Percentiles rank a stretch among this genome's conserved stretches.
Conservation (phyloP, 2,888 invertebrate species). For the Cataglyphis rosenhaueri region DNA sequence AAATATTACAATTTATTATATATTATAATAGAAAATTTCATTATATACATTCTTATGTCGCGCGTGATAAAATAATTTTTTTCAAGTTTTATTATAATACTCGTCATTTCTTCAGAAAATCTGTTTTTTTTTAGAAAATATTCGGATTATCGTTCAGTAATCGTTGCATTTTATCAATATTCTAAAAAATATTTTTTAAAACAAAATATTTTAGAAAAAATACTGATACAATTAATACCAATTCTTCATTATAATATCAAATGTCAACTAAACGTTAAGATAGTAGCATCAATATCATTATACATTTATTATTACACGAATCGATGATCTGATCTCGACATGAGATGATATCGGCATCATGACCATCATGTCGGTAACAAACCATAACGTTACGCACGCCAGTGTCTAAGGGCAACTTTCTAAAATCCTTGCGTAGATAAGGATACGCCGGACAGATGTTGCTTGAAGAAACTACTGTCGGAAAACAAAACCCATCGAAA, state of each 20-base stretch:
- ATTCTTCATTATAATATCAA: not conserved
- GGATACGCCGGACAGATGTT: constrained; percentile 56
- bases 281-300: not conserved
- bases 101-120: not conserved
- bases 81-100: not conserved
- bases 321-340: constrained; percentile 23
- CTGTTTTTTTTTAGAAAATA: no score
- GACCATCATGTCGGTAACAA: constrained; percentile 42
- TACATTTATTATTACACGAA: constrained; percentile 28
- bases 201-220: not conserved
- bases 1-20: not conserved
- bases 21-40: not conserved
- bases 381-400: constrained; percentile 42
- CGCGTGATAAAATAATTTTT: not conserved
- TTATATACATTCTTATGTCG: not conserved
- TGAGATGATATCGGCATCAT: constrained; percentile 42
- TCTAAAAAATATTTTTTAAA: not conserved
- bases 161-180: not conserved
- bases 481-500: constrained; percentile 54
- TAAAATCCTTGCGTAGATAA: constrained; percentile 60
- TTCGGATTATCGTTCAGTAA: no score
- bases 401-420: constrained; percentile 4
- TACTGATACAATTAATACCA: not conserved
- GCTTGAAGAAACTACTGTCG: constrained; percentile 35
- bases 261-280: not conserved